phyloP scores from a whole-genome alignment of 1,140 invertebrate genomes.

The Lordiphosa mommai region DNA sequence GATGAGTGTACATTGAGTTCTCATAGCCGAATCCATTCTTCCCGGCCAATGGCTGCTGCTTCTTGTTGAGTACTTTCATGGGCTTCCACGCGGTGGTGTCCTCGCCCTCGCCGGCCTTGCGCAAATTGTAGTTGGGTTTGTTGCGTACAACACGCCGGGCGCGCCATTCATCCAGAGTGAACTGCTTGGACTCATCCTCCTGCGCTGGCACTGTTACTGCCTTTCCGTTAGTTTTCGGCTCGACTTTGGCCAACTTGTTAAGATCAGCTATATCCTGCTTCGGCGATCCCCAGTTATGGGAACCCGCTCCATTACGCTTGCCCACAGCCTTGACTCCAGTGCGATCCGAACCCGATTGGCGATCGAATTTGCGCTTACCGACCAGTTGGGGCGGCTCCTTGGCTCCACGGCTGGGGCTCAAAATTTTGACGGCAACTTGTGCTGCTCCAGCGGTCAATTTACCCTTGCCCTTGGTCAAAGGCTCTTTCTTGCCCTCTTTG shows the following conservation, averaged over 20 bases:
- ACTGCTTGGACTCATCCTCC: constrained; percentile 86
- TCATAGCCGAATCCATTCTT: constrained; percentile 85
- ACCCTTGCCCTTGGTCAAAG: no score
- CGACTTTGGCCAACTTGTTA: constrained; percentile 52
- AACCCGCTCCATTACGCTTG: constrained; percentile 94
- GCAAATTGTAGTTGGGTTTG: no score
- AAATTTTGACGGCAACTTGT: no score
- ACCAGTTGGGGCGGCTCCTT: no score
- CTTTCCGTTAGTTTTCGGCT: not conserved
- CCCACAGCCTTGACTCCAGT: constrained; percentile 94
- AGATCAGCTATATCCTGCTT: constrained; percentile 89
- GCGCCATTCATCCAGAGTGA: constrained; percentile 93
- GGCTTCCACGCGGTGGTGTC: no score
- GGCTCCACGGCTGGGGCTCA: no score
- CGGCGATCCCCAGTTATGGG: constrained; percentile 95
- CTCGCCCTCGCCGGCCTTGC: no score
- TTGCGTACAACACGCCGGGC: constrained; percentile 69
- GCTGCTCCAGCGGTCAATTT: no score
- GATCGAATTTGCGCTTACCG: constrained; percentile 81
- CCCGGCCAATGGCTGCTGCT: not conserved
- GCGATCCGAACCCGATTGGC: constrained; percentile 94
- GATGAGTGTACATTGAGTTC: constrained; percentile 88
- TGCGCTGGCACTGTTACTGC: constrained; percentile 71
- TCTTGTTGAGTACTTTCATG: no score
- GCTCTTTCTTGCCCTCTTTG: no score